Base-by-base conservation (phyloP, 2,113 vertebrate species). In the Elephantulus edwardii region DNA sequence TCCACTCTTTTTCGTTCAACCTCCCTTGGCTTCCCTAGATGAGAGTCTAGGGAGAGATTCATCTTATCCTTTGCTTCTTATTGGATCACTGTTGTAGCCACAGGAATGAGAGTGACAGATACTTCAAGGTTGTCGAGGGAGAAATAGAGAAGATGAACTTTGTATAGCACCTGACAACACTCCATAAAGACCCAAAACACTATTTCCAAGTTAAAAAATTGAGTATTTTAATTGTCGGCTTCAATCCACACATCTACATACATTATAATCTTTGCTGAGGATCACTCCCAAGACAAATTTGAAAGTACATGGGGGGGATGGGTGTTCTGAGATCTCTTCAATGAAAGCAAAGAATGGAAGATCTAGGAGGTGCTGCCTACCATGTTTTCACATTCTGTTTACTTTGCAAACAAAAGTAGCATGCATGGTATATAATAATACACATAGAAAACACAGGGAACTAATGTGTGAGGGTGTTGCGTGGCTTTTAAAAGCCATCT, bases 41-140 rank as follows among this genome's bases (percentile, higher is more conserved):
- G 86, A 94, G 83, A 85, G 80, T 91, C 89, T 89, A 58, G 93
- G 93, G 94, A 96, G 92, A 93, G 64, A 96, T 95, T 89, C 91
- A 79, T 95, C 89, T 91, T 86, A 16, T 91, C 86, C 88, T 80
- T 92, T 86, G 91, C 87, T 95, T 91, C 91, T 95, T 90, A 68
- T 95, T 94, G 78, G 77, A 66, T 82, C 84, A 40, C 78, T 66
- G 56, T 54, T 90, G 78, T 86, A 86, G 89, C 94, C 92, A 89
- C 91, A 77, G 81, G 93, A 74, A 82, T 4, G 24, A 71, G 74
- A 82, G 50, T 71, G 92, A 86, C 62, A 38, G 89, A 89, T 92
- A 89, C 92, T 96, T 95, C 83, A 85, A 74, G 83, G 62, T 74
- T 89, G 80, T 91, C 93, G 78, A 75, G 94, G 80, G 94, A 90